Conservation (phyloP, 2,888 invertebrate genomes). For the Trachelus stipa region DNA sequence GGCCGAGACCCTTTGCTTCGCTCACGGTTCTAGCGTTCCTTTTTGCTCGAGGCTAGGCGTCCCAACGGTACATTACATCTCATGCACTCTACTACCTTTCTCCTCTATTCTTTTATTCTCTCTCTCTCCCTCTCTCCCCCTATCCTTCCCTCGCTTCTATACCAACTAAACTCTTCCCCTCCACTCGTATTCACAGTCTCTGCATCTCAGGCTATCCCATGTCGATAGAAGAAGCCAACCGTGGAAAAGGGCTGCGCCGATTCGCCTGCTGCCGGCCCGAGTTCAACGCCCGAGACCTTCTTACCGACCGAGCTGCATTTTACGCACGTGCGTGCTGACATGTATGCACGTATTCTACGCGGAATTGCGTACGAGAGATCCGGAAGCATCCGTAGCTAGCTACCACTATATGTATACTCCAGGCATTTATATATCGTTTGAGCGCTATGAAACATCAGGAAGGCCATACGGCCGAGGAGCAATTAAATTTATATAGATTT, state of each 20-base stretch:
- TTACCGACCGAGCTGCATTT: neutral
- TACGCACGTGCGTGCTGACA: neutral
- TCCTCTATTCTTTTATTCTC: neutral
- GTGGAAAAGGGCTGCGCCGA: neutral
- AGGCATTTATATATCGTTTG: neutral
- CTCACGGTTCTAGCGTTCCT: neutral
- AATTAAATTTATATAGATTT: neutral
- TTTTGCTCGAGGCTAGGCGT: neutral
- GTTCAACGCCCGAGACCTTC: neutral
- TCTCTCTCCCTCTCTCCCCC: slow-evolving; percentile 1
- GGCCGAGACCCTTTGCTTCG: neutral
- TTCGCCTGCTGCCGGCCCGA: neutral
- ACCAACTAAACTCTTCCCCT: neutral
- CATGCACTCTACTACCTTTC: slow-evolving; percentile 6
- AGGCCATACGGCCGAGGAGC: neutral
- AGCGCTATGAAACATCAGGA: neutral
- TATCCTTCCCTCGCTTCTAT: neutral
- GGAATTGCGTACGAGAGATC: neutral
- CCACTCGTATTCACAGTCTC: neutral
- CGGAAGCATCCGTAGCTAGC: neutral
- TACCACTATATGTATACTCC: neutral
- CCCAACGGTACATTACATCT: neutral
- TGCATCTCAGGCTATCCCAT: neutral
- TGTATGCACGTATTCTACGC: neutral
- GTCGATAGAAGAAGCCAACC: neutral